phyloP scores from a whole-genome alignment of 2,888 invertebrate species.

The Mythimna ferrago region DNA sequence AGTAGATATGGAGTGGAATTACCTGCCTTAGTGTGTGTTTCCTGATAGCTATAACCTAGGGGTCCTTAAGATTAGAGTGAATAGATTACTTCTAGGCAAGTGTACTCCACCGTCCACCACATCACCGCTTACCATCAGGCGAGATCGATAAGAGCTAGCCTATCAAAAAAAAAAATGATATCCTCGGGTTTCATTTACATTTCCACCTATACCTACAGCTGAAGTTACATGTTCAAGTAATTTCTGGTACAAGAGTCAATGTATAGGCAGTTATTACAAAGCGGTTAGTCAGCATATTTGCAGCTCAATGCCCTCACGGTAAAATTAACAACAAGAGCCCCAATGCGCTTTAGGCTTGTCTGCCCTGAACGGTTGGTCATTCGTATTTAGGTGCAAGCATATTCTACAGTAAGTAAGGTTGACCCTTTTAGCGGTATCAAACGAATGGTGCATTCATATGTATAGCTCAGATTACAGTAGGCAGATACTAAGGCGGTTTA shows the following conservation, averaged over 20 bases:
- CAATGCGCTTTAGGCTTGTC: background rate
- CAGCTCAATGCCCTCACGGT: constrained; percentile 5
- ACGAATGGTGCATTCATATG: background rate
- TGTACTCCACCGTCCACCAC: no score
- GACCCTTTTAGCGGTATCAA: background rate
- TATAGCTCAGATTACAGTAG: no score
- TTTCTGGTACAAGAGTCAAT: background rate
- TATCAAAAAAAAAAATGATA: constrained; percentile 5
- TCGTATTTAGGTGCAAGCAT: background rate
- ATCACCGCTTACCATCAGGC: no score
- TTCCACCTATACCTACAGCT: background rate
- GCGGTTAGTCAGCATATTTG: constrained; percentile 36
- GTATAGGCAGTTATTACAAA: background rate
- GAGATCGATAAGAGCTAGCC: no score
- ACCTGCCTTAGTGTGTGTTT: no score
- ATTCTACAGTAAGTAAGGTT: background rate
- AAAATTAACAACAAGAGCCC: background rate
- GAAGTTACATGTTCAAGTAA: constrained; percentile 10
- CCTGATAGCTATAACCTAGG: no score
- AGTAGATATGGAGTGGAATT: no score
- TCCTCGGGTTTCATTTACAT: constrained; percentile 24
- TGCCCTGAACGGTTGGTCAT: background rate
- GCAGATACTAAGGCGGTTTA: no score
- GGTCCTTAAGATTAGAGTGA: no score
- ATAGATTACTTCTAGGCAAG: no score